A percentile compares a stretch with the other conserved stretches of the same genome.
phyloP scores from a whole-genome alignment of 2,888 invertebrate species.

The Noctua comes region DNA sequence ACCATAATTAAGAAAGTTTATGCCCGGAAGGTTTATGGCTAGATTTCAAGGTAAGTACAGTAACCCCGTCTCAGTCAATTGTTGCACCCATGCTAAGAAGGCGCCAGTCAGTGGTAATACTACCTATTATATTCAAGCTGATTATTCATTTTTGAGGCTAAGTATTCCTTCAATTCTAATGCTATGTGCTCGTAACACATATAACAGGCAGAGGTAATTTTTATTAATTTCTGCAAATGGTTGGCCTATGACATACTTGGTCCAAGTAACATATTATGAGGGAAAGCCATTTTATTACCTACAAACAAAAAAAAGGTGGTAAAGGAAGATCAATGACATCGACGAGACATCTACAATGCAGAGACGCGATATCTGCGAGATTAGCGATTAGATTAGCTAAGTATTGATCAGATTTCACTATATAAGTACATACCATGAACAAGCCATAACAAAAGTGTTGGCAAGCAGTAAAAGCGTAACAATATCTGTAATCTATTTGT shows the following conservation, averaged over 20 bases:
- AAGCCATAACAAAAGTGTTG: constrained; percentile 43
- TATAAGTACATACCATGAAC: constrained; percentile 24
- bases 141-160: too few relatives aligned
- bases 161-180: too few relatives aligned
- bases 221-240: constrained; percentile 8
- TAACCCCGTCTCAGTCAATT: too few relatives aligned
- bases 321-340: constrained; percentile 6
- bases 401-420: constrained; percentile 38
- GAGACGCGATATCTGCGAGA: background rate
- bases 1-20: too few relatives aligned
- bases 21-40: too few relatives aligned
- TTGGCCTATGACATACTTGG: background rate
- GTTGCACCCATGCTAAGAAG: too few relatives aligned
- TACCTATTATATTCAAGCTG: too few relatives aligned
- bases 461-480: constrained; percentile 72
- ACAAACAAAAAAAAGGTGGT: background rate
- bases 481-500: constrained; percentile 75
- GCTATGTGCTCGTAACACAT: background rate
- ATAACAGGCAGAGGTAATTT: background rate
- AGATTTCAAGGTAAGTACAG: too few relatives aligned
- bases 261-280: background rate
- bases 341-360: background rate
- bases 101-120: too few relatives aligned
- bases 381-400: background rate
- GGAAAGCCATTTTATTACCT: background rate